Evolutionary conservation across 2,888 invertebrate species (phyloP).

Genomic region (Drosophila paramelanica): DNA sequence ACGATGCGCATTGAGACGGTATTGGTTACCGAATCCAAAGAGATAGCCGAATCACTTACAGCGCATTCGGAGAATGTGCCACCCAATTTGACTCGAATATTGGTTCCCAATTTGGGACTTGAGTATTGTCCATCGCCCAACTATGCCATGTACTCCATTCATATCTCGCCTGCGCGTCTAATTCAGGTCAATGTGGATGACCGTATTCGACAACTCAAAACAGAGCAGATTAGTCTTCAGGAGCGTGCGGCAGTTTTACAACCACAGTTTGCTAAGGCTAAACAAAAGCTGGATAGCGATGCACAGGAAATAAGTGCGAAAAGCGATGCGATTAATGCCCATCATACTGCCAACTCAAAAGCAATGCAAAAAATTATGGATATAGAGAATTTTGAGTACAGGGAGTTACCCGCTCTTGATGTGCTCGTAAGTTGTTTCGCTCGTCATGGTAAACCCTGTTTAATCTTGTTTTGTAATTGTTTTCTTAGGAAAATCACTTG

Average conservation of each 20-base stretch:
- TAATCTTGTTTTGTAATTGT: background rate
- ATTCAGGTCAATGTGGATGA: constrained; percentile 89
- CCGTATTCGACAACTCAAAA: constrained; percentile 84
- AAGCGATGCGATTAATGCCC: constrained; percentile 50
- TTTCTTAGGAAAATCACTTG: constrained; percentile 52
- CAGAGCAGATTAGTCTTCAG: constrained; percentile 33
- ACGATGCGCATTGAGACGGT: constrained; percentile 90
- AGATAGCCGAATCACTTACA: constrained; percentile 90
- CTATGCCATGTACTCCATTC: constrained; percentile 90
- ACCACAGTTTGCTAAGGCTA: constrained; percentile 19
- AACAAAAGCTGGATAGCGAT: constrained; percentile 7
- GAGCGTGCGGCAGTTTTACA: constrained; percentile 35
- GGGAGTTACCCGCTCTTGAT: constrained; percentile 79
- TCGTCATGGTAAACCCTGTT: background rate
- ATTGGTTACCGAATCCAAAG: constrained; percentile 88
- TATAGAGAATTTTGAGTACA: constrained; percentile 81
- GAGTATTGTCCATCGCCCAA: constrained; percentile 91
- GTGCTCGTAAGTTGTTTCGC: constrained; percentile 69
- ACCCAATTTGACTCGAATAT: constrained; percentile 88
- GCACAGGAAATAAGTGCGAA: constrained; percentile 32
- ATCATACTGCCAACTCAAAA: constrained; percentile 53
- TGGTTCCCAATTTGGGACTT: constrained; percentile 88
- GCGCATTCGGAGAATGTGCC: constrained; percentile 88
- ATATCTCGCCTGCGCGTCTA: constrained; percentile 86
- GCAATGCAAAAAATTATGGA: constrained; percentile 72